A percentile compares a stretch with the other conserved stretches of the same genome.
Evolutionary conservation across 2,113 vertebrate species (phyloP).

Genomic region (Pluvialis apricaria): DNA sequence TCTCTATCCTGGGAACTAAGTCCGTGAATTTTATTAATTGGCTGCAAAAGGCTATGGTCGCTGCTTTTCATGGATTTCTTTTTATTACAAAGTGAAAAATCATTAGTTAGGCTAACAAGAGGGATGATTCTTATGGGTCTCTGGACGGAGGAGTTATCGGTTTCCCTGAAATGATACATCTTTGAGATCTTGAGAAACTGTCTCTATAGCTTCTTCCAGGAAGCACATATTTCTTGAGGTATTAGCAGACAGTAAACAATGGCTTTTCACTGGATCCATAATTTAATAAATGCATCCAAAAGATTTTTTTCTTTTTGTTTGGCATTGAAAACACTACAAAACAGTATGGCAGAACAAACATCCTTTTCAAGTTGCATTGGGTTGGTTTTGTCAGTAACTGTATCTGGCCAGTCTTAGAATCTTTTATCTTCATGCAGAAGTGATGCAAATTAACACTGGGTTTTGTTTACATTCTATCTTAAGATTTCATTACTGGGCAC

Average conservation of each 20-base stretch:
- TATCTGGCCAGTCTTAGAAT: not conserved
- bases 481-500: not conserved
- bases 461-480: not conserved
- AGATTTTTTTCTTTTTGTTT: not conserved
- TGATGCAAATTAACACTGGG: not conserved
- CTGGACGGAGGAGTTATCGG: not conserved
- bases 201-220: not conserved
- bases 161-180: not conserved
- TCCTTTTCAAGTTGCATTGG: not conserved
- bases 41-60: not conserved
- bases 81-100: not conserved
- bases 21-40: not conserved
- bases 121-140: not conserved
- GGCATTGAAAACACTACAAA: not conserved
- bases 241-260: not conserved
- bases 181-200: not conserved
- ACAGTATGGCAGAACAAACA: not conserved
- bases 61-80: not conserved
- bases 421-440: not conserved
- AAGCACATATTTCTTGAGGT: not conserved
- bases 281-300: not conserved
- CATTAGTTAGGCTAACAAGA: not conserved
- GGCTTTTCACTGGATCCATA: not conserved
- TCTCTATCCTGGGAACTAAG: not conserved
- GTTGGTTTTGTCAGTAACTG: accelerated